Conservation (phyloP, 30 jellyfish, hydroid and myxozoan genomes). For the Catostylus mosaicus region DNA sequence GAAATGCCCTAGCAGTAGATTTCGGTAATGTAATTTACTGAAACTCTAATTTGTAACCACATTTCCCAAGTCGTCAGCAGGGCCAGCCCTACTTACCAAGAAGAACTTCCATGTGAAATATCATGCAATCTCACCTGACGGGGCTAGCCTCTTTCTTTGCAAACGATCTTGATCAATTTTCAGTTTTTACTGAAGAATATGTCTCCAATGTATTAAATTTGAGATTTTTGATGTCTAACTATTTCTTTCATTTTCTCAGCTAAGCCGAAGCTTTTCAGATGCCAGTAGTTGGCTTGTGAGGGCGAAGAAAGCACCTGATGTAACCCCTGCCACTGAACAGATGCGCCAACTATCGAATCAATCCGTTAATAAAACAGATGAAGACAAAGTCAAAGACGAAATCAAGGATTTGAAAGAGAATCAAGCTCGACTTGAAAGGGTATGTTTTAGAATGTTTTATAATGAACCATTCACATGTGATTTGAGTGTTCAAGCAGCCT, state of each 20-base stretch:
- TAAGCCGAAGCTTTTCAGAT: conserved; percentile 54
- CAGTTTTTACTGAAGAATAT: too few species aligned
- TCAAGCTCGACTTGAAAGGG: conserved; percentile 30
- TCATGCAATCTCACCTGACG: too few species aligned
- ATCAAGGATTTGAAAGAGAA: conserved; percentile 25
- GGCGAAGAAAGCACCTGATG: background rate
- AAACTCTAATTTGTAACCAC: too few species aligned
- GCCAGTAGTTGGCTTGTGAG: conserved; percentile 57
- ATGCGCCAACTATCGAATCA: background rate
- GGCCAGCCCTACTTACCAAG: too few species aligned
- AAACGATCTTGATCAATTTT: too few species aligned
- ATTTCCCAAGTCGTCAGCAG: too few species aligned
- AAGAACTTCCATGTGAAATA: too few species aligned
- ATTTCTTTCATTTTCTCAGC: conserved; percentile 14
- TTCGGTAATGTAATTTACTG: too few species aligned
- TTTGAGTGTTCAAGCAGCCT: background rate
- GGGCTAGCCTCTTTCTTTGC: too few species aligned
- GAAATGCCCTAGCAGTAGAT: too few species aligned
- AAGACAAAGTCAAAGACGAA: conserved; percentile 57
- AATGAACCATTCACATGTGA: background rate
- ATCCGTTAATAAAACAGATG: conserved; percentile 42
- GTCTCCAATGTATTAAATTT: background rate
- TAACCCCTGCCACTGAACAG: background rate
- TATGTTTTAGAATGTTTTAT: background rate
- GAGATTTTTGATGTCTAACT: background rate